phyloP scores from a whole-genome alignment of 2,113 vertebrate species.

The Mus spicilegus region DNA sequence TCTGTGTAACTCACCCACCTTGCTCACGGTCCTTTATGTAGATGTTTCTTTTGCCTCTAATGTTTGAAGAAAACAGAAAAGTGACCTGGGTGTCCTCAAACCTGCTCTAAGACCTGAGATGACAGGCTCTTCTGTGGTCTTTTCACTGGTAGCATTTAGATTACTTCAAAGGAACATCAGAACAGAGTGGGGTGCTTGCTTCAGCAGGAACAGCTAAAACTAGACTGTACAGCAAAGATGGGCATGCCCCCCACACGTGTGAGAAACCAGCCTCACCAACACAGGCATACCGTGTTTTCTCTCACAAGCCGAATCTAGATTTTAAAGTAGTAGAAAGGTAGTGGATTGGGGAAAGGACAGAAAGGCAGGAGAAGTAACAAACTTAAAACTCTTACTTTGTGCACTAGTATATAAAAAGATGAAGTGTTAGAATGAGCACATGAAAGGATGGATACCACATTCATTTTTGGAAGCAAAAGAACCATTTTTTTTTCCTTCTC shows the following conservation, averaged over 20 bases:
- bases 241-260: not conserved
- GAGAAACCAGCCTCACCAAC: no score
- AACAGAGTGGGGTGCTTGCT: not conserved
- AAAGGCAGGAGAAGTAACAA: not conserved
- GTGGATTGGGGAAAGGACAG: not conserved
- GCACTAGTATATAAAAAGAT: not conserved
- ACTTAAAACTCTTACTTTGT: not conserved
- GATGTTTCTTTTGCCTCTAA: not conserved
- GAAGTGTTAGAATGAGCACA: not conserved
- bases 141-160: not conserved
- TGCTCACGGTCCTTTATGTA: not conserved
- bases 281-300: not conserved
- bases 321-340: no score
- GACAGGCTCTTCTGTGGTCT: not conserved
- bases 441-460: not conserved
- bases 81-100: not conserved
- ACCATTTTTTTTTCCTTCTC: not conserved
- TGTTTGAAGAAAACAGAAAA: slow-evolving; percentile 19
- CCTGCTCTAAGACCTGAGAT: not conserved
- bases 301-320: not conserved
- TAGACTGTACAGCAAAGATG: not conserved
- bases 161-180: no score
- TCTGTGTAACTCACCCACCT: slow-evolving; percentile 4
- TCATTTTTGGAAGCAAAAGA: slow-evolving; percentile 23
- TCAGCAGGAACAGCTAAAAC: not conserved